phyloP scores from a whole-genome alignment of 1,140 invertebrate species.

The Neotoxoptera formosana region DNA sequence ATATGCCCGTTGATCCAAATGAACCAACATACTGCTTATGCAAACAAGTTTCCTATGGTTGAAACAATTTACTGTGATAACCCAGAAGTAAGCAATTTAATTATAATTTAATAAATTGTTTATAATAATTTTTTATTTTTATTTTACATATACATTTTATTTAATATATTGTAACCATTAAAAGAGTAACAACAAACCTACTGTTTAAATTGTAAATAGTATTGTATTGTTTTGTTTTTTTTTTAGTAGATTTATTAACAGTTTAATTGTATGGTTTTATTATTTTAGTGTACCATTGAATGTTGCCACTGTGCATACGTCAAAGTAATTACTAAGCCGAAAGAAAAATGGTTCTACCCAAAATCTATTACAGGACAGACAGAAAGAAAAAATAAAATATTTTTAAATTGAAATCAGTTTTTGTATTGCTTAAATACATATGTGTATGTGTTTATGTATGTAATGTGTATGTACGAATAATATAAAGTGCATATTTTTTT shows the following conservation, averaged over 20 bases:
- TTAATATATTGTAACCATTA: neutral
- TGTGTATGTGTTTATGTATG: too few species aligned
- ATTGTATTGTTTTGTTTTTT: neutral
- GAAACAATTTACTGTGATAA: constrained; percentile 99
- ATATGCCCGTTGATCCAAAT: constrained; percentile 99
- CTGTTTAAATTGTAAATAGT: neutral
- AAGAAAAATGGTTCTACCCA: constrained; percentile 98
- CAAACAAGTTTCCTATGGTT: constrained; percentile 98
- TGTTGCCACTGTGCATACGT: constrained; percentile 99
- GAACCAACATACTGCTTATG: constrained; percentile 99
- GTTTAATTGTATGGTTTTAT: constrained; percentile 65
- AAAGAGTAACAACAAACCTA: neutral
- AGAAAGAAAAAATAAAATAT: constrained; percentile 65
- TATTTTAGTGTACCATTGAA: constrained; percentile 96
- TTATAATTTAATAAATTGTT: neutral
- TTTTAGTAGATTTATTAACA: too few species aligned
- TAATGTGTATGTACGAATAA: too few species aligned
- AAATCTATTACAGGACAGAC: constrained; percentile 92
- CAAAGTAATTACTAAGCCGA: constrained; percentile 93
- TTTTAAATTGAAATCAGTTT: neutral
- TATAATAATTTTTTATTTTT: too few species aligned
- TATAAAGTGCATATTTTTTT: too few species aligned
- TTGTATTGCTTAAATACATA: neutral
- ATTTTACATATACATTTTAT: too few species aligned
- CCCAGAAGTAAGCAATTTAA: constrained; percentile 73